Evolutionary conservation across 2,113 vertebrate species (phyloP), one percentile per base, ranked within the genome.

Genomic region (Hydropotes inermis): DNA sequence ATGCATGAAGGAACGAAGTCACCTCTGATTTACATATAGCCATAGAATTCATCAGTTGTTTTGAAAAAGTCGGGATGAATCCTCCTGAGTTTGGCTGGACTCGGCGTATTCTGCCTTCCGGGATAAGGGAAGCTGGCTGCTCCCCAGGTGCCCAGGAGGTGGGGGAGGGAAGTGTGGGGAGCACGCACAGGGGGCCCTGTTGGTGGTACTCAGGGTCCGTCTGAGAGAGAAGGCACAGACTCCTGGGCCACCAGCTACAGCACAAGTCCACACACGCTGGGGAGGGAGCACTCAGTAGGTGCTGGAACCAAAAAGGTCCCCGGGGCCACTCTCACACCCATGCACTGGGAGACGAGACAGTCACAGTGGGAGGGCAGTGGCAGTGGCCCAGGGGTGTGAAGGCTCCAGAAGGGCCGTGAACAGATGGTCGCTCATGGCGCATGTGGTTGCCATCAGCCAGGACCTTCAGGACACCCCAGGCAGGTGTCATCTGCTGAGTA

Each of bases 251-350:
- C 15, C 4, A 12, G 43, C 74, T 1, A 4, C 1, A 23, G 28
- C 36, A 1, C 3, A 1, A 16, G 57, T 5, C 28, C 3, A 43
- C 25, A 0, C 0, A 0, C 0, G 0, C 39, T 36, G 17, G n/a
- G 52, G 33, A 7, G 15, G 55, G 28, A n/a, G 45, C 0, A 0
- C 19, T 30, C 3, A 1, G 6, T 0, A 39, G 27, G 45, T 1
- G 3, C 55, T 43, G 89, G 78, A 11, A 58, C 27, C 43, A 1
- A 0, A 14, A 43, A 39, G 43, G 13, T 23, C 60, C 82, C 43
- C 11, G 15, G 19, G 13, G 19, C 21, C 45, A 0, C 1, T 1
- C 4, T 23, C 81, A 55, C 3, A 21, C 14, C 13, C 45, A 3
- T 30, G 3, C 1, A 4, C 0, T 7, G 10, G 39, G 30, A 36